Conservation (phyloP, 1,140 invertebrate genomes). For the Lordiphosa clarofinis region DNA sequence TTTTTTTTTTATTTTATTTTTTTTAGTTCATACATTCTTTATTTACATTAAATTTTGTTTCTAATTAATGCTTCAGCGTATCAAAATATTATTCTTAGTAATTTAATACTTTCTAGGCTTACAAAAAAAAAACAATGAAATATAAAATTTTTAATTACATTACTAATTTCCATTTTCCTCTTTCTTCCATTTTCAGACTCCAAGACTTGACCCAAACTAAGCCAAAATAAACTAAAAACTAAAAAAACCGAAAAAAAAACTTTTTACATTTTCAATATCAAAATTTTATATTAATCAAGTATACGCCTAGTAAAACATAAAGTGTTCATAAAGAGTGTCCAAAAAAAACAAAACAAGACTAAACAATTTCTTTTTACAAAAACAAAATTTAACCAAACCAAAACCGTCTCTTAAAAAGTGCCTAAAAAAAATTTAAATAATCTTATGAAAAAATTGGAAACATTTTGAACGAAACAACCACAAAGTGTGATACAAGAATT, state of each 20-base stretch:
- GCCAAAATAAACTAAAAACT: slow-evolving; percentile 45
- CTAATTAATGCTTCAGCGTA: too few relatives aligned
- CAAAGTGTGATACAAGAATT: slow-evolving; percentile 46
- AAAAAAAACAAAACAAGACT: slow-evolving; percentile 32
- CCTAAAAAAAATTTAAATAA: slow-evolving; percentile 39
- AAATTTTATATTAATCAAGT: slow-evolving; percentile 17
- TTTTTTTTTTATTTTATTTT: too few relatives aligned
- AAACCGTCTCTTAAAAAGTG: slow-evolving; percentile 71
- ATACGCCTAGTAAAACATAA: slow-evolving; percentile 24
- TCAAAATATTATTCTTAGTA: too few relatives aligned
- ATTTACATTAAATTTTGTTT: too few relatives aligned
- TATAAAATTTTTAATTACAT: too few relatives aligned
- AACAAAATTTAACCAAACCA: slow-evolving; percentile 54
- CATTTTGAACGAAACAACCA: slow-evolving; percentile 9
- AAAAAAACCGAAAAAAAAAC: slow-evolving; percentile 24
- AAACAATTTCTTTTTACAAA: slow-evolving; percentile 17
- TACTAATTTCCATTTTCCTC: neutral
- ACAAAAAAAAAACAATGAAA: too few relatives aligned
- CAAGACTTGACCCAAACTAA: slow-evolving; percentile 30
- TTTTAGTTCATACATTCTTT: too few relatives aligned
- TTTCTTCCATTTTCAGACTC: slow-evolving; percentile 44
- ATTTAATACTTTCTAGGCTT: too few relatives aligned
- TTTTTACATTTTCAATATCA: slow-evolving; percentile 34
- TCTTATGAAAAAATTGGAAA: slow-evolving; percentile 32
- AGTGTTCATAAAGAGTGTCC: slow-evolving; percentile 34